Evolutionary conservation across 2,113 vertebrate genomes (phyloP).

Genomic region (Sylvilagus bachmani): DNA sequence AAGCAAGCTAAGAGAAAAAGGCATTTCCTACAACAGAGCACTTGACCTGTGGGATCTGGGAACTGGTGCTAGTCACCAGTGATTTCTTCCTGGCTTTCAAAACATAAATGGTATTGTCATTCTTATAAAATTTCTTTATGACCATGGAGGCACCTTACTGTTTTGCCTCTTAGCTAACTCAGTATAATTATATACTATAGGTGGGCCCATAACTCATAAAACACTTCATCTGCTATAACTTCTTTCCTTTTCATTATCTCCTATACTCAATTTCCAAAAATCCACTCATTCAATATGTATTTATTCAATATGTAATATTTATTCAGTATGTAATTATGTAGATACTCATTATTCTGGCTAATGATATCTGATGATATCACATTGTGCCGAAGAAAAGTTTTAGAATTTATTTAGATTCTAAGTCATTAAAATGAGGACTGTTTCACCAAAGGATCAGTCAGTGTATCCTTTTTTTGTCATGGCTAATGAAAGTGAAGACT

Average conservation of each 20-base stretch:
- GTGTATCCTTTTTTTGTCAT: constrained; percentile 33
- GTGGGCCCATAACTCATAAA: not conserved
- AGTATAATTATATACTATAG: constrained; percentile 52
- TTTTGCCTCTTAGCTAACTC: constrained; percentile 42
- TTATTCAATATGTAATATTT: too few relatives aligned
- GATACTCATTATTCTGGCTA: not conserved
- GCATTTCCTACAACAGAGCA: not conserved
- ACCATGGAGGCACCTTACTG: not conserved
- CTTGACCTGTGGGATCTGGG: not conserved
- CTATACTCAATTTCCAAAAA: constrained; percentile 47
- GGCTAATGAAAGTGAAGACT: constrained; percentile 52
- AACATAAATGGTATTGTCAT: not conserved
- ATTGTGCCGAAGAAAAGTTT: not conserved
- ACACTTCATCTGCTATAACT: not conserved
- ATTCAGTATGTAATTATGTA: not conserved
- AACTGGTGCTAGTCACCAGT: not conserved
- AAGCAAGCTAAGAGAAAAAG: constrained; percentile 55
- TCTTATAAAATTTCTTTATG: constrained; percentile 14
- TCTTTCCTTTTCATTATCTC: constrained; percentile 23
- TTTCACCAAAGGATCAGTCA: constrained; percentile 55
- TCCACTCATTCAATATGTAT: not conserved
- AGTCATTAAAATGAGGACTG: not conserved
- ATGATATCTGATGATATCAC: not conserved
- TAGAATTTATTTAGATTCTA: constrained; percentile 60
- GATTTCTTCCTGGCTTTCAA: constrained; percentile 4